phyloP scores from a whole-genome alignment of 2,797 vertebrate genomes.

The Momotus momota region DNA sequence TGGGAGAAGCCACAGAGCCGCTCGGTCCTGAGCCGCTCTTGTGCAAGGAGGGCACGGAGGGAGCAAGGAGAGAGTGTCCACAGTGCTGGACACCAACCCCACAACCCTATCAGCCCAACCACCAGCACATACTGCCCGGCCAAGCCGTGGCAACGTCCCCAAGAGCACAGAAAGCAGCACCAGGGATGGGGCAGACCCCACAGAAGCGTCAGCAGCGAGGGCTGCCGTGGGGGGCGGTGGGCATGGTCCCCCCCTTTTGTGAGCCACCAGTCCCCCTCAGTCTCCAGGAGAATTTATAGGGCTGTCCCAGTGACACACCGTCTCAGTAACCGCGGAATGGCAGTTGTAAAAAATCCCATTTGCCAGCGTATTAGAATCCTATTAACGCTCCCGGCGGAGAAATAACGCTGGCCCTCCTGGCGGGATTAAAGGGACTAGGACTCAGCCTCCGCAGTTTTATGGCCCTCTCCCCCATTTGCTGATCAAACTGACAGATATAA shows the following conservation, averaged over 20 bases:
- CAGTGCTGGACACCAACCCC: background rate
- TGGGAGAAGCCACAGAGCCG: background rate
- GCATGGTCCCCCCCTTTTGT: background rate
- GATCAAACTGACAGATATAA: slow-evolving; percentile 78
- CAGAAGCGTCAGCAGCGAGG: rapidly evolving
- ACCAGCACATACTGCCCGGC: rapidly evolving
- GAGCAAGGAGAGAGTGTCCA: too few species aligned
- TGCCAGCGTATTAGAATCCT: slow-evolving; percentile 82
- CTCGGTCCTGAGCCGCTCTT: rapidly evolving
- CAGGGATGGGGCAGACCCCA: rapidly evolving
- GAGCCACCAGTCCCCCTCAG: background rate
- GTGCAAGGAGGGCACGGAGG: rapidly evolving
- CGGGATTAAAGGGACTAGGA: slow-evolving; percentile 75
- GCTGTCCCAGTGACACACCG: slow-evolving; percentile 71
- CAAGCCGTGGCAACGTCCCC: rapidly evolving
- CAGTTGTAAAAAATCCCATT: slow-evolving; percentile 86
- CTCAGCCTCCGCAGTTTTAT: slow-evolving; percentile 72
- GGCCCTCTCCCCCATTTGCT: slow-evolving; percentile 59
- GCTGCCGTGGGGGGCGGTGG: rapidly evolving
- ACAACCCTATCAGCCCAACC: background rate
- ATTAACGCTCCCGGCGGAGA: slow-evolving; percentile 79
- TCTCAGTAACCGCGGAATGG: slow-evolving; percentile 78
- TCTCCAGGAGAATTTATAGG: slow-evolving; percentile 72
- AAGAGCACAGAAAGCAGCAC: background rate
- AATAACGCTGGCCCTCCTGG: slow-evolving; percentile 76